Conservation (phyloP, 2,113 vertebrate species). For the Dissostichus mawsoni region DNA sequence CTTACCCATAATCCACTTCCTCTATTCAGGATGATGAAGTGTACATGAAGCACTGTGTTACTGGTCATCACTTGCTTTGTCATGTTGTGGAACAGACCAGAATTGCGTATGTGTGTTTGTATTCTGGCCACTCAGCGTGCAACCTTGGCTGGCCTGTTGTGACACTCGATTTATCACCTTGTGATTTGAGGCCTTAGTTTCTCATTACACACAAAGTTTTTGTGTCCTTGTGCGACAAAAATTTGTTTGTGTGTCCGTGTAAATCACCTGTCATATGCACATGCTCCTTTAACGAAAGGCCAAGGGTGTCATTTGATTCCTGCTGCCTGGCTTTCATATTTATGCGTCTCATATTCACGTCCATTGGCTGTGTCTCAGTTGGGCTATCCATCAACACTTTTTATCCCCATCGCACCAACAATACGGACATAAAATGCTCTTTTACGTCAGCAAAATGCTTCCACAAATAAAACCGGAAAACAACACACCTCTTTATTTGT, state of each 20-base stretch:
- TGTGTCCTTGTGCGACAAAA: constrained; percentile 86
- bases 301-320: constrained; percentile 93
- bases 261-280: constrained; percentile 92
- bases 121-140: constrained; percentile 74
- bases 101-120: constrained; percentile 60
- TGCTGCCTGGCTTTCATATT: constrained; percentile 93
- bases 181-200: constrained; percentile 84
- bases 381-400: constrained; percentile 96
- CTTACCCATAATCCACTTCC: not conserved
- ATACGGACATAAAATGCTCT: constrained; percentile 94
- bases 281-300: constrained; percentile 95
- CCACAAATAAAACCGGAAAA: constrained; percentile 92
- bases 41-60: constrained; percentile 4
- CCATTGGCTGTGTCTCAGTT: constrained; percentile 93
- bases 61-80: constrained; percentile 40
- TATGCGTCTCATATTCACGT: constrained; percentile 98
- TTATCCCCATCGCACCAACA: constrained; percentile 93
- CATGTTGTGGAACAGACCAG: constrained; percentile 31
- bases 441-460: constrained; percentile 93
- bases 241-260: constrained; percentile 88
- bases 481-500: constrained; percentile 95
- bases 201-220: constrained; percentile 84
- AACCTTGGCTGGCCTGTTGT: constrained; percentile 82
- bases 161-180: constrained; percentile 80
- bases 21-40: not conserved